Evolutionary conservation across 2,113 vertebrate genomes (phyloP), one percentile per base, ranked within the genome.

Genomic region (Ciconia stormi): DNA sequence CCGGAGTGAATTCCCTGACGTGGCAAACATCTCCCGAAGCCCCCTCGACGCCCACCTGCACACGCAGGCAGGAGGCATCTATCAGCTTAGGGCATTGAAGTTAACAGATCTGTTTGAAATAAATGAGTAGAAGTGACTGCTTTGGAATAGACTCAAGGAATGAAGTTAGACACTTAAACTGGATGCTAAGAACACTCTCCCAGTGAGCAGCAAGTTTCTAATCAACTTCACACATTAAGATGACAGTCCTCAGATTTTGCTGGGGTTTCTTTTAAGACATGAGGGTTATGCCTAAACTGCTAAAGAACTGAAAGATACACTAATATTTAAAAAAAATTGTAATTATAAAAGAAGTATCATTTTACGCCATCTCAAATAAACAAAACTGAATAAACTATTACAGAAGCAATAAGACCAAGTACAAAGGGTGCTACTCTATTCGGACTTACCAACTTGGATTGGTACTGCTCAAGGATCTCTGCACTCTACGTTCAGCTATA

Each of bases 1-100:
- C 89, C 82, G 17, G 79, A 92, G 97, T 96, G 96, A 95, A 97
- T 97, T 95, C 96, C 96, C 97, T 97, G 97, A 97, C 92, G 95
- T 97, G 96, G 95, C 95, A 96, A 96, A 94, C 56, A 88, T 92
- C 94, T 95, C 95, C 92, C 65, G 21, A 97, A 96, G 97, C 97
- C 96, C 97, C 95, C 96, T 97, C 53, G 49, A 79, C 91, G 2
- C 97, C 95, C 95, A 94, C 96, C 88, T 77, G 88, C 92, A 90
- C 96, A 96, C 96, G 96, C 95, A 97, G 96, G 90, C 97, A 92
- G 58, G 59, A 77, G 27, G 19, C 4, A 73, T 46, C 38, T 65
- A 23, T 46, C 65, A 82, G 6, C 14, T 71, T 46, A 42, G 11
- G 27, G 14, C 44, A 50, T 3, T n/a, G 4, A 58, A 83, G 11